These are phyloP conservation scores for Delichon dasypus DNA, from an alignment of 2,797 vertebrate species.

Conservation along the genomic window DNA sequence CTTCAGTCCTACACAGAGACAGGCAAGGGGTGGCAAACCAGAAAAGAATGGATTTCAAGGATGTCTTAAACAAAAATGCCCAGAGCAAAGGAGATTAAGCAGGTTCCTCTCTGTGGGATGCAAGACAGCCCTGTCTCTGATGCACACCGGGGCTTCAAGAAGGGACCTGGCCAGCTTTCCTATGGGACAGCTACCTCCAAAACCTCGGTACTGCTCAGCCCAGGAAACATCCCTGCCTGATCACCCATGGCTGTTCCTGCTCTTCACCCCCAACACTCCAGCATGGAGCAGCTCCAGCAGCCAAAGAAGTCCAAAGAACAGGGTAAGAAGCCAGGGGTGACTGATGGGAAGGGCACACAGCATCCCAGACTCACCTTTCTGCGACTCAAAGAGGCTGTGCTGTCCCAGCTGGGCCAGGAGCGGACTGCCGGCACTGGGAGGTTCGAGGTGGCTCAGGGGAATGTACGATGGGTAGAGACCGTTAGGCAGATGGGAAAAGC, in stretches of 20 bases:
- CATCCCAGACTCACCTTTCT: slow-evolving; percentile 86
- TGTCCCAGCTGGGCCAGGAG: slow-evolving; percentile 86
- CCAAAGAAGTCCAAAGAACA: background rate
- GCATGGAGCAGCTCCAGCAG: background rate
- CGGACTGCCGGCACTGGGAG: slow-evolving; percentile 77
- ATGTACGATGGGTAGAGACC: slow-evolving; percentile 92
- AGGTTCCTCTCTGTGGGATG: background rate
- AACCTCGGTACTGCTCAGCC: background rate
- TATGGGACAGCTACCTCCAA: background rate
- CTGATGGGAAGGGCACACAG: accelerated
- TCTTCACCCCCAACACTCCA: background rate
- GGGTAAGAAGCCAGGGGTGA: background rate
- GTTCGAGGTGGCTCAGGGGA: slow-evolving; percentile 91
- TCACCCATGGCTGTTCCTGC: background rate
- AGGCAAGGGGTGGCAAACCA: accelerated
- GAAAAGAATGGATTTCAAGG: background rate
- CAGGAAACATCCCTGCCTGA: background rate
- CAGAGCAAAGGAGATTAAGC: background rate
- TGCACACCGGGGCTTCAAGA: background rate
- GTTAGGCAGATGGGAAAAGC: slow-evolving; percentile 87
- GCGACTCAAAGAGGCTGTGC: slow-evolving; percentile 89
- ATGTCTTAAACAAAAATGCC: background rate
- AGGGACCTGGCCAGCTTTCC: background rate
- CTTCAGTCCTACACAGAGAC: background rate
- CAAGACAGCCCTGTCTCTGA: background rate